phyloP scores from a whole-genome alignment of 2,797 vertebrate species.

The Rhabdophis nuchalis region DNA sequence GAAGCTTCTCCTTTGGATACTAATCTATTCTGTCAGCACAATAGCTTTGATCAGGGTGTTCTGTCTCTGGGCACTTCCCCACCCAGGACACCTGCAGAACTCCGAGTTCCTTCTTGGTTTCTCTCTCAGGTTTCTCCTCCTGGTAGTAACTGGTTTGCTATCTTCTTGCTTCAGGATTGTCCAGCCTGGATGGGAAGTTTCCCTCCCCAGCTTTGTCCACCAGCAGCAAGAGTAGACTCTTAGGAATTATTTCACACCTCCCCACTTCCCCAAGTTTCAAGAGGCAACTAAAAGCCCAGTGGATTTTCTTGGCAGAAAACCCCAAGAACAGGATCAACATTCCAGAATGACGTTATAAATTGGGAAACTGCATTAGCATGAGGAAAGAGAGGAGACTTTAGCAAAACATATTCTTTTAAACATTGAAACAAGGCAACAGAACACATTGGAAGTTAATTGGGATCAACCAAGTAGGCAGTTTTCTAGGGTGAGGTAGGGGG shows the following conservation, averaged over 20 bases:
- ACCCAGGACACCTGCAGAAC: constrained; percentile 18
- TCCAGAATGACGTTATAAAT: background rate
- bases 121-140: background rate
- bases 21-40: constrained; percentile 24
- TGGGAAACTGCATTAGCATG: background rate
- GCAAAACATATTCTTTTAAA: background rate
- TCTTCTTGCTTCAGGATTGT: background rate
- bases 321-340: background rate
- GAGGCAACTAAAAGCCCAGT: background rate
- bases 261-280: background rate
- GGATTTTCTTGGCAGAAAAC: background rate
- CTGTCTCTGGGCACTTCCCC: constrained; percentile 2
- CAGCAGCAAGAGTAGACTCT: background rate
- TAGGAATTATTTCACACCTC: background rate
- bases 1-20: constrained; percentile 10
- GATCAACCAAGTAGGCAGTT: background rate
- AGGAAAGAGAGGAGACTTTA: background rate
- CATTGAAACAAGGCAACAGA: background rate
- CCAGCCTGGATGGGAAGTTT: background rate
- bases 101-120: background rate
- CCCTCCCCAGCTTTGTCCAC: background rate
- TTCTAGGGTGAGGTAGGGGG: background rate
- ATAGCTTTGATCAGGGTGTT: constrained; percentile 26
- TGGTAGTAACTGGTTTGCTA: background rate
- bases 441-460: background rate